Conservation (phyloP, 1,140 invertebrate genomes). For the Drosophila auraria region DNA sequence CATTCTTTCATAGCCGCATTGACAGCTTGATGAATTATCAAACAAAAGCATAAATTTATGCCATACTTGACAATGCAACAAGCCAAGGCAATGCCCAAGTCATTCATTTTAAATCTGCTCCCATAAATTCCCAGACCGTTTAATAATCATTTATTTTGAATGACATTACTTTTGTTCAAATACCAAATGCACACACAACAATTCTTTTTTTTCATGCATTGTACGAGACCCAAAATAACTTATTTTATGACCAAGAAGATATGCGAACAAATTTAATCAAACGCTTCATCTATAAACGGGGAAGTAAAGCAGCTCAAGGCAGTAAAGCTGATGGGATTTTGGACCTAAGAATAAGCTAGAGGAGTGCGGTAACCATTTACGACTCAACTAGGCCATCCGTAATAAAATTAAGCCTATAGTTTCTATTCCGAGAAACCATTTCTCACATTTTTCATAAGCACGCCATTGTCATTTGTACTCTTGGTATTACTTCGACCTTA, state of each 20-base stretch:
- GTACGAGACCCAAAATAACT: neutral
- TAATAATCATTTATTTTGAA: constrained; percentile 15
- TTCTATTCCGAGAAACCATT: constrained; percentile 1
- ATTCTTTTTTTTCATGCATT: neutral
- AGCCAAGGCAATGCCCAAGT: constrained; percentile 1
- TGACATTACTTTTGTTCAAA: neutral
- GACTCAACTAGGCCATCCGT: constrained; percentile 4
- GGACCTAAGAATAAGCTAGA: neutral
- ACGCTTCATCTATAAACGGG: constrained; percentile 16
- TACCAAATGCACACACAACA: neutral
- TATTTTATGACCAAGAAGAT: constrained; percentile 17
- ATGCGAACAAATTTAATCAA: constrained; percentile 20
- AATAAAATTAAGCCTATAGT: constrained; percentile 11
- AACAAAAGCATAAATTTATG: constrained; percentile 6
- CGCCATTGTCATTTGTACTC: neutral
- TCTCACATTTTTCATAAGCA: constrained; percentile 18
- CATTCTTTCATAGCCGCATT: neutral
- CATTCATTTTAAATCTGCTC: neutral
- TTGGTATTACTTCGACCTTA: neutral
- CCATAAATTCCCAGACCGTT: constrained; percentile 1
- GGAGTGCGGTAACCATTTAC: neutral
- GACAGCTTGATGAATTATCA: constrained; percentile 1
- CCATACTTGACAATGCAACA: constrained; percentile 2
- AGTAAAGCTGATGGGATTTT: constrained; percentile 10
- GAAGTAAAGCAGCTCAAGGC: constrained; percentile 12